phyloP scores from a whole-genome alignment of 1,140 invertebrate genomes.

The Branchinecta lynchi region DNA sequence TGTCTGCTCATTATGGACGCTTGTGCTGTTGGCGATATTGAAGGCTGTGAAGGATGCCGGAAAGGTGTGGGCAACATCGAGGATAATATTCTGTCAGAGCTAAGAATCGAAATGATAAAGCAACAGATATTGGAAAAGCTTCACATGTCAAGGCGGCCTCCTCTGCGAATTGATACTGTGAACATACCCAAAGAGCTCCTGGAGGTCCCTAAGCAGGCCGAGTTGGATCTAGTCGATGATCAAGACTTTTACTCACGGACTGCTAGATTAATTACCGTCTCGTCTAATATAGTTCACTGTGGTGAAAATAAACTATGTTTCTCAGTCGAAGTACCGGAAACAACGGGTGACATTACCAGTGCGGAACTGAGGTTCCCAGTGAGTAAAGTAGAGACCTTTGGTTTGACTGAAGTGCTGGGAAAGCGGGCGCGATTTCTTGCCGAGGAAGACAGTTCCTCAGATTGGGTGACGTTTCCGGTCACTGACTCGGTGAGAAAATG shows the following conservation, averaged over 20 bases:
- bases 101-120: slow-evolving; percentile 58
- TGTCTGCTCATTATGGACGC: background rate
- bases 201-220: background rate
- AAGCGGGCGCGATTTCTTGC: background rate
- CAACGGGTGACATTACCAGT: background rate
- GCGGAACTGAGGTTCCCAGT: background rate
- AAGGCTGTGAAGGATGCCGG: slow-evolving; percentile 14
- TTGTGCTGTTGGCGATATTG: background rate
- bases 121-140: slow-evolving; percentile 62
- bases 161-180: slow-evolving; percentile 27
- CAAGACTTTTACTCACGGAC: background rate
- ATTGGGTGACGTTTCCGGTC: background rate
- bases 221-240: background rate
- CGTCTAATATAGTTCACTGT: background rate
- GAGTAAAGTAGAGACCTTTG: background rate
- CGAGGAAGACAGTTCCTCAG: background rate
- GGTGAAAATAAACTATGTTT: background rate
- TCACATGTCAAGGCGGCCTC: slow-evolving; percentile 50
- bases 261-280: background rate
- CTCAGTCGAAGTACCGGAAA: background rate
- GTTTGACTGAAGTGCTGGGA: background rate
- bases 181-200: background rate
- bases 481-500: background rate
- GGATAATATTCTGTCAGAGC: slow-evolving; percentile 32
- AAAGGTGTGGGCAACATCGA: slow-evolving; percentile 10